phyloP scores from a whole-genome alignment of 2,888 invertebrate species.

The Lypha dubia region DNA sequence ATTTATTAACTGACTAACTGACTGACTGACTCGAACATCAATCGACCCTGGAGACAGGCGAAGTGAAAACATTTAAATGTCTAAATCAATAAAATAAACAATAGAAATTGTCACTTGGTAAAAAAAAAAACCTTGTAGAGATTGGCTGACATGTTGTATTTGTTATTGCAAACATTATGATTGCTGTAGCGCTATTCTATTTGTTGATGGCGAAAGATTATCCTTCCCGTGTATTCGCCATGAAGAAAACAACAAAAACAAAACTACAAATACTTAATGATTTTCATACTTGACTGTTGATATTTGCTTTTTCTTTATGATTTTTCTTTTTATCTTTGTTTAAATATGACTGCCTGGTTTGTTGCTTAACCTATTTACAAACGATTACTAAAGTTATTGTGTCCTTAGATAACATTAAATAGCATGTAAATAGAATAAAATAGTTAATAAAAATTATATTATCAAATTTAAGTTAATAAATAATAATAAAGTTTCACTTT shows the following conservation, averaged over 20 bases:
- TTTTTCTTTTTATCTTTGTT: background rate
- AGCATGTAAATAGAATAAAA: no score
- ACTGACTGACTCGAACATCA: background rate
- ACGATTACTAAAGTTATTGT: no score
- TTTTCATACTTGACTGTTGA: conserved; percentile 38
- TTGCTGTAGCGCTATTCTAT: background rate
- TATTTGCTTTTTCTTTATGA: background rate
- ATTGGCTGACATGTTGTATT: background rate
- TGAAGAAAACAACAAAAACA: conserved; percentile 21
- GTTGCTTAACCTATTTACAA: no score
- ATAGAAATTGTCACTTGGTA: conserved; percentile 66
- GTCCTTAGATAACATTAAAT: no score
- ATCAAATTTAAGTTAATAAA: no score
- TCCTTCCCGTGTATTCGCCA: background rate
- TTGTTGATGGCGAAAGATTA: background rate
- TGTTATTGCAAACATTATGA: background rate
- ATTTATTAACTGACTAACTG: conserved; percentile 17
- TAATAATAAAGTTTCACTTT: no score
- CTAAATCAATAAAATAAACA: conserved; percentile 74
- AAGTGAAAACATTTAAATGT: conserved; percentile 71
- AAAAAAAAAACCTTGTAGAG: conserved; percentile 32
- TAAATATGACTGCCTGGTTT: background rate
- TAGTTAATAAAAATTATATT: no score
- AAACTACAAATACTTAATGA: conserved; percentile 1
- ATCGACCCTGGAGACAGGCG: background rate